Evolutionary conservation across 64 coral and sea anemone species (phyloP).

Genomic region (Montipora sp.): DNA sequence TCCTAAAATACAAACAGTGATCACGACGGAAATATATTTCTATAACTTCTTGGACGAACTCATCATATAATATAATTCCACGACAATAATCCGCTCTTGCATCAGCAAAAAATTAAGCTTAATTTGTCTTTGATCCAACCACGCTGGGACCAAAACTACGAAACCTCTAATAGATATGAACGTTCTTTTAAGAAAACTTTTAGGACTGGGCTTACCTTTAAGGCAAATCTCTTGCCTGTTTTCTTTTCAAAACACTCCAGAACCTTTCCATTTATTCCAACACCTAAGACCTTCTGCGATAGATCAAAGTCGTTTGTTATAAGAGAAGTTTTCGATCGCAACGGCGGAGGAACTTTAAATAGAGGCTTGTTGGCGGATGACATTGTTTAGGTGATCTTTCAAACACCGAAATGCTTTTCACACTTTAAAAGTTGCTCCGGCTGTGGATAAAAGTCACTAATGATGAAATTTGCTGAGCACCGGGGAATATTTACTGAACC

Average conservation of each 20-base stretch:
- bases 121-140: too few relatives aligned
- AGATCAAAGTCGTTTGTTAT: conserved; percentile 84
- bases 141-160: too few relatives aligned
- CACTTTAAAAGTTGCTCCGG: not conserved
- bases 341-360: conserved; percentile 67
- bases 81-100: too few relatives aligned
- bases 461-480: not conserved
- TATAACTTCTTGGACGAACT: too few relatives aligned
- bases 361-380: conserved; percentile 37
- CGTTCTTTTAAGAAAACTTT: too few relatives aligned
- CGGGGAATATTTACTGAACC: not conserved
- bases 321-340: conserved; percentile 72
- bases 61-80: too few relatives aligned
- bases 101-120: too few relatives aligned
- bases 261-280: conserved; percentile 98
- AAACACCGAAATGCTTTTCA: not conserved
- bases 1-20: too few relatives aligned
- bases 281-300: conserved; percentile 84
- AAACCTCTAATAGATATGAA: too few relatives aligned
- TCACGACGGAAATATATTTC: too few relatives aligned
- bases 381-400: conserved; percentile 30
- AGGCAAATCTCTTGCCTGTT: conserved; percentile 74
- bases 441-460: not conserved
- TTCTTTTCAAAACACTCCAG: conserved; percentile 94
- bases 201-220: conserved; percentile 75